A percentile compares a stretch with the other conserved stretches of the same genome.
Conservation (phyloP, 2,797 vertebrate genomes). For the Peromyscus attwateri region DNA sequence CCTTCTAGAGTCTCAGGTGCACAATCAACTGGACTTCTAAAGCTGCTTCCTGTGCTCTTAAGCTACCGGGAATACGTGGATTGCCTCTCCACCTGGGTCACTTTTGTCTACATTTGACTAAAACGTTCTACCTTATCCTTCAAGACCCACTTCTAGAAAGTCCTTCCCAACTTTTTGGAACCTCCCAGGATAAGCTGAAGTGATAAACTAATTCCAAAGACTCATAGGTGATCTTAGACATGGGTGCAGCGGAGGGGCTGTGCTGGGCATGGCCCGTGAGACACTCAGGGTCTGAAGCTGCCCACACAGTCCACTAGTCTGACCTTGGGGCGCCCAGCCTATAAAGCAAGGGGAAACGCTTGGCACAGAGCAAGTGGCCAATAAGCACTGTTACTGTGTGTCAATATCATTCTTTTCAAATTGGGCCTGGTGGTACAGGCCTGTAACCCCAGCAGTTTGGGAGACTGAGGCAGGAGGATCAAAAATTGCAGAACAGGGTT, state of each 20-base stretch:
- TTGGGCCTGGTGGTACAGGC: background rate
- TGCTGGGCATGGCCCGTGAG: background rate
- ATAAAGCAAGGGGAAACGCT: background rate
- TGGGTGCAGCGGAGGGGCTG: background rate
- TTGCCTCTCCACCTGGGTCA: too few species aligned
- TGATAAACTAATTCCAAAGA: background rate
- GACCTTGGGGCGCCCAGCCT: background rate
- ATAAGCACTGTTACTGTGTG: background rate
- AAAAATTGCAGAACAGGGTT: background rate
- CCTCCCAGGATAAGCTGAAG: background rate
- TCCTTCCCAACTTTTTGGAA: background rate
- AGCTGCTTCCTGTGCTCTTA: background rate
- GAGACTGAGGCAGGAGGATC: background rate
- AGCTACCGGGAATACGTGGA: background rate
- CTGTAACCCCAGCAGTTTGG: background rate
- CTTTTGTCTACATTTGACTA: background rate
- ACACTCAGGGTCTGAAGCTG: background rate
- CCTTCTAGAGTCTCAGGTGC: background rate
- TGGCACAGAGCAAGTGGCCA: background rate
- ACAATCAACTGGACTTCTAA: background rate
- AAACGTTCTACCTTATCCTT: background rate
- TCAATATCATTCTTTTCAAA: background rate
- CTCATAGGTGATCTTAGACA: background rate
- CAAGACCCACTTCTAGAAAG: background rate
- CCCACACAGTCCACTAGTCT: background rate